Evolutionary conservation across 1,140 invertebrate species (phyloP).

Genomic region (Rhopalosiphum maidis): DNA sequence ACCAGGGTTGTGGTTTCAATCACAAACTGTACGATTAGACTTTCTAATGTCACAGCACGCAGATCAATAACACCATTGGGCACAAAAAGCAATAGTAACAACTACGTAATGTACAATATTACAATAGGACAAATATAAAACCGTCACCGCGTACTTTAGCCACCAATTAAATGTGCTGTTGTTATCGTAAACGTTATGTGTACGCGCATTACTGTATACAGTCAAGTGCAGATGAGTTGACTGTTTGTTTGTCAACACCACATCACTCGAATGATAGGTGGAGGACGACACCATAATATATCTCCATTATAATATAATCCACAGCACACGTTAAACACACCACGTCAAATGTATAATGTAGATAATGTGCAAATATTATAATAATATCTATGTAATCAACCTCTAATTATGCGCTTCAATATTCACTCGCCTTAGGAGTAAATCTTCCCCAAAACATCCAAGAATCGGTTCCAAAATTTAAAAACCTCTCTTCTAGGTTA

Average conservation of each 20-base stretch:
- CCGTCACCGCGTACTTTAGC: background rate
- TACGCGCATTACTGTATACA: background rate
- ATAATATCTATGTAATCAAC: background rate
- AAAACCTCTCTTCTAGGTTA: too few relatives aligned
- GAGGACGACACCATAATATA: background rate
- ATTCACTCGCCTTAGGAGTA: background rate
- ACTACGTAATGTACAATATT: background rate
- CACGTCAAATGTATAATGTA: background rate
- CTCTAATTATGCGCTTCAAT: background rate
- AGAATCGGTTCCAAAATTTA: too few relatives aligned
- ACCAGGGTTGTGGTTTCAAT: too few relatives aligned
- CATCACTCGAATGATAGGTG: background rate
- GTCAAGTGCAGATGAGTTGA: background rate
- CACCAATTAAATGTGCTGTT: background rate
- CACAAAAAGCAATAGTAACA: background rate
- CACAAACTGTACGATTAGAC: background rate
- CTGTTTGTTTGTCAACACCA: background rate
- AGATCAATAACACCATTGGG: background rate
- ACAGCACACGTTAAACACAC: background rate
- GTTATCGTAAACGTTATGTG: background rate
- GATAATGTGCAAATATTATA: background rate
- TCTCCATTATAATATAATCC: background rate
- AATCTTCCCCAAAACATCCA: too few relatives aligned
- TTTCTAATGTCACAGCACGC: background rate
- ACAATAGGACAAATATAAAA: background rate